Evolutionary conservation across 2,888 invertebrate genomes (phyloP).

Genomic region (Esperia sulphurella): DNA sequence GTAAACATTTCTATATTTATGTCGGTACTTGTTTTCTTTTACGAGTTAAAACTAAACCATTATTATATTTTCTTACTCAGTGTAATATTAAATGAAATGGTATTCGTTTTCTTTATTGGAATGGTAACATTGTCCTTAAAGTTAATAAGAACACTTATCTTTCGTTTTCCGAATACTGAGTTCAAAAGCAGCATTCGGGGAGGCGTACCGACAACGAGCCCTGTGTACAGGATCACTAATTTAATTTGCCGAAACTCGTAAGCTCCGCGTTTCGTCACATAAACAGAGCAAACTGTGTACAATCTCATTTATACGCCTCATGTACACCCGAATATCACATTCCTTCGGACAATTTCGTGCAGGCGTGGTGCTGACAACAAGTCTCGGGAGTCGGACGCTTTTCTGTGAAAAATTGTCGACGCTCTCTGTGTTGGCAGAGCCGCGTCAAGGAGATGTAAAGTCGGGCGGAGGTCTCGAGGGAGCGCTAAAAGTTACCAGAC

Average conservation of each 20-base stretch:
- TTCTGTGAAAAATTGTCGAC: constrained; percentile 25
- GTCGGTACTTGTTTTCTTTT: too few relatives aligned
- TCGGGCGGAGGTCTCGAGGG: neutral
- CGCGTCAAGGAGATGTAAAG: neutral
- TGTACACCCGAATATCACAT: constrained; percentile 17
- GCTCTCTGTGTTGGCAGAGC: neutral
- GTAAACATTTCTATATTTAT: too few relatives aligned
- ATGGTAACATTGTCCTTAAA: too few relatives aligned
- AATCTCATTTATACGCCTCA: constrained; percentile 35
- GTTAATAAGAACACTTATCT: too few relatives aligned
- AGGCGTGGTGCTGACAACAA: constrained; percentile 18
- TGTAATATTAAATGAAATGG: too few relatives aligned
- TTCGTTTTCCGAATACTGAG: too few relatives aligned
- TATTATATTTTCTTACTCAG: too few relatives aligned
- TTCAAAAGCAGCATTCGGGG: too few relatives aligned
- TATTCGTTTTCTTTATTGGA: too few relatives aligned
- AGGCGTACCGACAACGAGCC: constrained; percentile 4
- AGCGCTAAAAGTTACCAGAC: neutral
- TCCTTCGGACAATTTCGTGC: constrained; percentile 8
- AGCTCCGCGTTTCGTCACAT: constrained; percentile 37
- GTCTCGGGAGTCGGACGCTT: constrained; percentile 18
- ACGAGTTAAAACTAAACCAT: too few relatives aligned
- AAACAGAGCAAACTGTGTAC: constrained; percentile 29
- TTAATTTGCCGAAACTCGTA: constrained; percentile 43
- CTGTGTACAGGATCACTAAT: constrained; percentile 36